Evolutionary conservation across 2,797 vertebrate genomes (phyloP).

Genomic region (Podarcis siculus): DNA sequence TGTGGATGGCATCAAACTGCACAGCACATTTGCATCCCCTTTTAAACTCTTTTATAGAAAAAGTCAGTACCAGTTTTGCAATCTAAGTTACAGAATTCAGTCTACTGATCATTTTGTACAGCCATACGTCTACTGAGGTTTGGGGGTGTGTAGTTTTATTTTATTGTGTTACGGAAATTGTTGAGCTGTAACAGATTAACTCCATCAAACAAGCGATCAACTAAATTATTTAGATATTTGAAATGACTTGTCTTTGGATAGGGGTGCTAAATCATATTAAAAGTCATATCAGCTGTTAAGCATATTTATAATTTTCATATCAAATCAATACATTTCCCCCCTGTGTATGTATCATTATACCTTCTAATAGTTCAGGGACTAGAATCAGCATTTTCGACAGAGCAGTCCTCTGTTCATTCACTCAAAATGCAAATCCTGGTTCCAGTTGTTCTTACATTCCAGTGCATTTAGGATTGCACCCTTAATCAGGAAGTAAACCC

Average conservation of each 20-base stretch:
- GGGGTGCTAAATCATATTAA: too few species aligned
- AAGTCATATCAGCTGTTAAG: background rate
- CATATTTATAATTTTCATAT: background rate
- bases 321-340: background rate
- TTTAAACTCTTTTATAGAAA: background rate
- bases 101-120: background rate
- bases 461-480: too few species aligned
- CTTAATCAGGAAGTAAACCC: background rate
- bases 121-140: background rate
- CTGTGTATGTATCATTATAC: background rate
- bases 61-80: background rate
- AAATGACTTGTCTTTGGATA: background rate
- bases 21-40: background rate
- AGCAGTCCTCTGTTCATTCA: too few species aligned
- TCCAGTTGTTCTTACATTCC: background rate
- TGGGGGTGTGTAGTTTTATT: too few species aligned
- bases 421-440: too few species aligned
- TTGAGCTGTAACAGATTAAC: background rate
- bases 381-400: background rate
- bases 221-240: background rate
- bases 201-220: too few species aligned
- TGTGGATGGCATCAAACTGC: too few species aligned
- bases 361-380: background rate
- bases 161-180: background rate
- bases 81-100: too few species aligned